Conservation (phyloP, 2,797 vertebrate genomes). For the Mus minutoides region DNA sequence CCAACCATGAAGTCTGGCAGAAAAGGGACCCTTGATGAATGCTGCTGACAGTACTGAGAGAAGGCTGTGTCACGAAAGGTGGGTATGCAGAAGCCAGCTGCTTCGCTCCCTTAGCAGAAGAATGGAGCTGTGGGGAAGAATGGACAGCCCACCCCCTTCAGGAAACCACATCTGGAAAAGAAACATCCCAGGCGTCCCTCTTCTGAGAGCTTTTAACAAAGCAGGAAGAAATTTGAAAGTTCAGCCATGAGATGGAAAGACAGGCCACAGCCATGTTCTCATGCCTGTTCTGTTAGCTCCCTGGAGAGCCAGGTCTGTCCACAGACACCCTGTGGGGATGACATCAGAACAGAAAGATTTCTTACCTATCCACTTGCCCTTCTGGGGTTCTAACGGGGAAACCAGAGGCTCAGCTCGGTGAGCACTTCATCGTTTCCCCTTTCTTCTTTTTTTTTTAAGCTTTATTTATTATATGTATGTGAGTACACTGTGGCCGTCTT, state of each 20-base stretch:
- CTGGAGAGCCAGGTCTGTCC: constrained; percentile 9
- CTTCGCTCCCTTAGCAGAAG: not conserved
- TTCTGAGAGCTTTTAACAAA: constrained; percentile 43
- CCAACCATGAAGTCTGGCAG: not conserved
- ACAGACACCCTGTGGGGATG: not conserved
- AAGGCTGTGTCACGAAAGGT: not conserved
- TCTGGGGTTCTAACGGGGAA: not conserved
- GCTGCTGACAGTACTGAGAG: not conserved
- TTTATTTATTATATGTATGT: not conserved
- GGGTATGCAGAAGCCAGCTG: not conserved
- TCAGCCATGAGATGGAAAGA: not conserved
- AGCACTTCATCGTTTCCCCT: not conserved
- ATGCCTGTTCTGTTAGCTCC: constrained; percentile 1
- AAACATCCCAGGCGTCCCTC: not conserved
- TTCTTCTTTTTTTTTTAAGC: not conserved
- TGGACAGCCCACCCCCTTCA: not conserved
- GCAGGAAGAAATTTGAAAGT: constrained; percentile 39
- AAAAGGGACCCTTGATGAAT: not conserved
- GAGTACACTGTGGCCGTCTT: not conserved
- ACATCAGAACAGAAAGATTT: not conserved
- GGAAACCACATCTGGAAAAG: constrained; percentile 26
- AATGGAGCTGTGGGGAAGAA: not conserved
- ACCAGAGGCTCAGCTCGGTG: not conserved
- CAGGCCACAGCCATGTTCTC: not conserved
- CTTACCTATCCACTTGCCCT: not conserved